Base-by-base conservation (phyloP, 2,888 invertebrate species). In the Drosophila incognita region DNA sequence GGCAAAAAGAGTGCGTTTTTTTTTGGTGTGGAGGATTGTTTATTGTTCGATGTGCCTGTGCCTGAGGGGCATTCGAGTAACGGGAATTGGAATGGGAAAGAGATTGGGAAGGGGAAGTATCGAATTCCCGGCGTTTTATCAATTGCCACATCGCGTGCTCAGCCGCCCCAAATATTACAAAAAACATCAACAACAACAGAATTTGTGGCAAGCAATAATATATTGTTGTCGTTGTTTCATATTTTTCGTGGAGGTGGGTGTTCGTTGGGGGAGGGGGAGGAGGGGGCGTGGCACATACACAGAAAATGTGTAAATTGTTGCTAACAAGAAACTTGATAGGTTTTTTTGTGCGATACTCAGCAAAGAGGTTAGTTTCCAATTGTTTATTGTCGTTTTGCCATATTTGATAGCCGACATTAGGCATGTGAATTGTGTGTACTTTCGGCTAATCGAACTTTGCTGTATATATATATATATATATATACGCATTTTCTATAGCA, bases 91-190 rank as follows among this genome's bases (percentile, higher is more conserved):
- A 46, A 13, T 46, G 21, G 46, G 13, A 13, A 46, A 21, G 46
- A 7, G 21, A 21, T n/a, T 4, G 40, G 40, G 10, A 40, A 46
- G 8, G 46, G 46, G 69, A 83, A 85, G 80, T 87, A 87, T 87
- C 79, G 88, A 86, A 86, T 83, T 73, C 86, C 88, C 88, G 81
- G 75, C 79, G 87, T 89, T 87, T 89, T 89, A 89, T 87, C 87
- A 89, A 87, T 89, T 88, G 87, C 83, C 79, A 70, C 77, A 89
- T 87, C 90, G 87, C 87, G 87, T 87, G 87, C 69, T 77, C 70
- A 46, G 67, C 31, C 79, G 79, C 69, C 65, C 74, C 53, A 82
- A 76, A 87, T 66, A 69, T 61, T 72, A 61, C 57, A 64, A 75
- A 66, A 73, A 69, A 61, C 61, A 72, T 72, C 51, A 60, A 63